A percentile compares a stretch with the other conserved stretches of the same genome.
Conservation (phyloP, 2,888 invertebrate genomes). For the Amphipoea lucens region DNA sequence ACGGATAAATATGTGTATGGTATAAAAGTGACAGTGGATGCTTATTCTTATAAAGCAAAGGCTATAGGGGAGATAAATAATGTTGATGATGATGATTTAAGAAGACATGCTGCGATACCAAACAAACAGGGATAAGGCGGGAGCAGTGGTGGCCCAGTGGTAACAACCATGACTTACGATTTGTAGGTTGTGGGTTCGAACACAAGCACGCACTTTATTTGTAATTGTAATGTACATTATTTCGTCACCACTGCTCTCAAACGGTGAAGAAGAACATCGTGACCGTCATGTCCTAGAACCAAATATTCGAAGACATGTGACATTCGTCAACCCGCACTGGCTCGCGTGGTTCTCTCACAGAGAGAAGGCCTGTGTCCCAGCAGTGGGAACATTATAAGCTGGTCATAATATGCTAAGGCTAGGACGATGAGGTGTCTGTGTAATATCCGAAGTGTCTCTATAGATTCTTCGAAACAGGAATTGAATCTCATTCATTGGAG, state of each 20-base stretch:
- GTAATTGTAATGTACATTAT: too few species aligned
- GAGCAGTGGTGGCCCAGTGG: too few species aligned
- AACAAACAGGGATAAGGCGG: background rate
- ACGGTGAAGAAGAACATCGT: too few species aligned
- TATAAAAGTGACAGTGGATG: background rate
- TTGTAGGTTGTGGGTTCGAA: too few species aligned
- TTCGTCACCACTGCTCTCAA: too few species aligned
- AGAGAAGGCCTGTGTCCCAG: background rate
- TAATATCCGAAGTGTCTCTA: background rate
- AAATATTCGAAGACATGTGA: background rate
- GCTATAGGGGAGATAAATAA: background rate
- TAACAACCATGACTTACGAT: too few species aligned
- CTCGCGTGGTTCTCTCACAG: background rate
- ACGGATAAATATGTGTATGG: background rate
- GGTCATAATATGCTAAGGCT: background rate
- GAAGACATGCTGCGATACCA: background rate
- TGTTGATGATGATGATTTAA: background rate
- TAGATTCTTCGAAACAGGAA: background rate
- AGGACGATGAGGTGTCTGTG: background rate
- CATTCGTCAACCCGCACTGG: background rate
- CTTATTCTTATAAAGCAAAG: background rate
- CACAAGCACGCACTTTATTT: too few species aligned
- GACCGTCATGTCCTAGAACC: background rate
- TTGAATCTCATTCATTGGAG: background rate
- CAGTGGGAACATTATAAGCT: background rate